Base-by-base conservation (phyloP, 1,140 invertebrate genomes). In the Ceratina australensis region DNA sequence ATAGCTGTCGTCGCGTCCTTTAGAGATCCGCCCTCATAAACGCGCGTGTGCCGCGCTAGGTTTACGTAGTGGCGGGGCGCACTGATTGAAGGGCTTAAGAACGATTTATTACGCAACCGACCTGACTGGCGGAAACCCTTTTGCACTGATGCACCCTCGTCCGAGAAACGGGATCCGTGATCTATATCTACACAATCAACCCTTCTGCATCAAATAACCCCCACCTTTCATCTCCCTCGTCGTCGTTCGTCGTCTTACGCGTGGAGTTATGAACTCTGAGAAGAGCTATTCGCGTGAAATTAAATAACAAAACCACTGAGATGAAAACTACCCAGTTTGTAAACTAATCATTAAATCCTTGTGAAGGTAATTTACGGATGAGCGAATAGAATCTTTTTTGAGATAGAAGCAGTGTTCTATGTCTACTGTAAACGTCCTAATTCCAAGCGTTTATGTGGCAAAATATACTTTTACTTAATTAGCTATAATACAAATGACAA, bases 141-240 rank as follows among this genome's bases (percentile, higher is more conserved):
- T 54, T 20, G 47, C 67, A 42, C 33, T 42, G 33, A 42, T 42
- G 33, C 33, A 42, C 33, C 33, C 5, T 42, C 49, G 24, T n/a
- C 61, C 52, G 22, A n/a, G 33, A 50, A 80, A 68, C 57, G 66
- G 20, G 49, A n/a, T 33, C 22, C 24, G 56, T 42, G 42, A 33
- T 63, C 50, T 52, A 18, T 61, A 52, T 33, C 73, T 26, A 13
- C 59, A 49, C 33, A 42, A 42, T 10, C 63, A 63, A 56, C 57
- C 33, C 64, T 61, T 12, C 61, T n/a, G 59, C 64, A 82, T 80
- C 73, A 68, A 72, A 76, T 76, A 77, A 73, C 56, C 50, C 42
- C n/a, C n/a, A n/a, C n/a, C n/a, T n/a, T n/a, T n/a, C 28, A 42
- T 10, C 33, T 42, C 10, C 5, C 49, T 67, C 42, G 15, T 28